Conservation (phyloP, 1,140 invertebrate genomes). For the Mya arenaria region DNA sequence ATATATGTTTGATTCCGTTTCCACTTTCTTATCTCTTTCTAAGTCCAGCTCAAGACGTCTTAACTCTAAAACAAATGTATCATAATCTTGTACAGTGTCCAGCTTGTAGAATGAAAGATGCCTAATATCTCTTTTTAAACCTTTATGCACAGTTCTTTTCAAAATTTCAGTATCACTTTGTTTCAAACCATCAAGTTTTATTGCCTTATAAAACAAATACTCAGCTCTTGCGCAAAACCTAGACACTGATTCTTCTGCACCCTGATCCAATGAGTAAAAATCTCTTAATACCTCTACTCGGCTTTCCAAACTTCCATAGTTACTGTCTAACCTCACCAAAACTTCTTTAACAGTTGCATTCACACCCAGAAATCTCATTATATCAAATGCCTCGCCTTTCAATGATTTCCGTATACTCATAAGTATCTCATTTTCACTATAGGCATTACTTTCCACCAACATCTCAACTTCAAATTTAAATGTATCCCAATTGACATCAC, state of each 20-base stretch:
- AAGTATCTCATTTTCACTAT: not conserved
- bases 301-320: not conserved
- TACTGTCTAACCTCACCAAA: not conserved
- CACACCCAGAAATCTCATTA: not conserved
- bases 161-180: not conserved
- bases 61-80: not conserved
- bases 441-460: not conserved
- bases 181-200: not conserved
- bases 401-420: not conserved
- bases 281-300: not conserved
- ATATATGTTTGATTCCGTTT: not conserved
- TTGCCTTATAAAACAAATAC: not conserved
- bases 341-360: not conserved
- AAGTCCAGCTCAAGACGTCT: too few species aligned
- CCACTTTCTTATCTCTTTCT: not conserved
- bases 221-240: not conserved
- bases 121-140: not conserved
- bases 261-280: not conserved
- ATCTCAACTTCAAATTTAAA: conserved; percentile 2
- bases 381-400: not conserved
- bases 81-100: not conserved
- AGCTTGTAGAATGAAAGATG: not conserved
- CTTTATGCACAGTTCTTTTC: not conserved
- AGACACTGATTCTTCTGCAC: not conserved
- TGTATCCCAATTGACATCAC: not conserved